Evolutionary conservation across 92 coral and sea anemone species (phyloP).

Genomic region (Blastomussa wellsi): DNA sequence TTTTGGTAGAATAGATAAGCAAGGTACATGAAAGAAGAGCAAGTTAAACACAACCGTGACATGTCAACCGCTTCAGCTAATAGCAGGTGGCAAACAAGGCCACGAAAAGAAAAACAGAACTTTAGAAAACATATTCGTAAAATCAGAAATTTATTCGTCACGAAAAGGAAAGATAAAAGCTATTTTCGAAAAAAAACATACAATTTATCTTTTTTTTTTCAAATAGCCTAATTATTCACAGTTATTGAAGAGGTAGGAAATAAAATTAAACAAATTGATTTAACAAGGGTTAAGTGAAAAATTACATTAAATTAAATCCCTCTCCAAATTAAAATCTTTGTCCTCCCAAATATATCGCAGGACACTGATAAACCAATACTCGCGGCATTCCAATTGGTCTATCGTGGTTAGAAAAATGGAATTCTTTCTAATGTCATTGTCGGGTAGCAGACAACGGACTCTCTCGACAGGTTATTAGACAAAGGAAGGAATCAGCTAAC

Average conservation of each 20-base stretch:
- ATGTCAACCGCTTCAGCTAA: conserved; percentile 28
- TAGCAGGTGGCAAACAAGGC: conserved; percentile 19
- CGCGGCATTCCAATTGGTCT: background rate
- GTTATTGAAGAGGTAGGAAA: background rate
- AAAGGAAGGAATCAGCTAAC: conserved; percentile 4
- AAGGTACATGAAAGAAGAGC: conserved; percentile 13
- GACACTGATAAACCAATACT: too few relatives aligned
- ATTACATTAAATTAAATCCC: background rate
- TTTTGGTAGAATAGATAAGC: conserved; percentile 41
- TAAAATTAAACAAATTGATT: conserved; percentile 25
- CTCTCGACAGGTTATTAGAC: conserved; percentile 13
- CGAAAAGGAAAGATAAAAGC: background rate
- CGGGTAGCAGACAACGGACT: background rate
- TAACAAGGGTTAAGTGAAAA: conserved; percentile 10
- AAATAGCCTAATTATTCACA: background rate
- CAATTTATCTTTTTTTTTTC: background rate
- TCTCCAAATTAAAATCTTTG: background rate
- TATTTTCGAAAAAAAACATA: background rate
- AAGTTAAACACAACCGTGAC: conserved; percentile 6
- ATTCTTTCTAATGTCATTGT: background rate
- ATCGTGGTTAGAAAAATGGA: background rate
- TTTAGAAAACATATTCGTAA: background rate
- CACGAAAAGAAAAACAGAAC: background rate
- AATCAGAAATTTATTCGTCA: background rate
- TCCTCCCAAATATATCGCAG: background rate